Base-by-base conservation (phyloP, 2,888 invertebrate genomes). In the Lycophotia porphyrea region DNA sequence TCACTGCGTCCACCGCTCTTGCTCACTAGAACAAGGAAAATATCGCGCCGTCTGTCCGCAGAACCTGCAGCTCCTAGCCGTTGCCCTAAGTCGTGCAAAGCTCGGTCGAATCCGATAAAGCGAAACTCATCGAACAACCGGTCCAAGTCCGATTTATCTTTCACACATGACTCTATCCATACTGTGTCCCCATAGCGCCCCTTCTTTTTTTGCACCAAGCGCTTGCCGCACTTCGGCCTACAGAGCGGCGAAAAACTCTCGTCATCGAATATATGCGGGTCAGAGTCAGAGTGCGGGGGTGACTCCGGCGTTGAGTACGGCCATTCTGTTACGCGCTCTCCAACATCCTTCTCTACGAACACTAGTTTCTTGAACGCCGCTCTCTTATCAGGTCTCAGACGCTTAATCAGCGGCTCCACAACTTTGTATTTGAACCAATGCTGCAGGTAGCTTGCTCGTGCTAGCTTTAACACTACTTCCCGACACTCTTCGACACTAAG, bases 21-120 rank as follows among this genome's bases (percentile, higher is more conserved):
- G 78, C 95, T 95, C 0, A 95, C 91, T 34, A 95, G 88, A 5
- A 95, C 94, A 3, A 94, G 84, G 73, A 95, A 88, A 84, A 95
- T 94, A 71, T 90, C 93, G 61, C 93, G 90, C 24, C 95, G 87
- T 39, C 92, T 92, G 67, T 94, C 90, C 0, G 89, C 78, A 4
- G 91, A 90, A 70, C 90, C 91, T 66, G 92, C 91, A 2, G 90
- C 88, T 36, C 80, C 76, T 55, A 95, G 77, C 24, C 90, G 89
- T 66, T 90, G 92, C 3, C 84, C 86, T 5, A 95, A 85, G 47
- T 95, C 94, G 11, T 85, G 88, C 34, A 94, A 89, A 7, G 93
- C 90, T 31, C 88, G 87, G 0, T 92, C 91, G 66, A 95, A 95
- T 39, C 91, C 90, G 2, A 78, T 78, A 66, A 94, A 93, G 4